Evolutionary conservation across 2,797 vertebrate genomes (phyloP), one percentile per base, ranked within the genome.

Genomic region (Sphenodon punctatus): DNA sequence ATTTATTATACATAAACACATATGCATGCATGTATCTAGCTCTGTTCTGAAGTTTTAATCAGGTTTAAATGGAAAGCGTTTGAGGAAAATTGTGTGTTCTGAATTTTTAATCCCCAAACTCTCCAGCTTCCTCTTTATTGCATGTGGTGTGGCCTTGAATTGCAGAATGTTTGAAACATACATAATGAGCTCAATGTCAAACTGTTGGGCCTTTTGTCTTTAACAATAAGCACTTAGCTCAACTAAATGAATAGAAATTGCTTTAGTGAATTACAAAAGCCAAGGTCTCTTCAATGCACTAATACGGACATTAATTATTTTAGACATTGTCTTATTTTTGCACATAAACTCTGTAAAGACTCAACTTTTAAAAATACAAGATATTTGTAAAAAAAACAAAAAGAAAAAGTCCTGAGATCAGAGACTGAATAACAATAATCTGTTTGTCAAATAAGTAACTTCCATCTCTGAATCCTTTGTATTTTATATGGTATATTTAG

Each of bases 221-320:
- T 95, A 94, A 97, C 96, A 96, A 96, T 97, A 96, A 95, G 97
- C 96, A 97, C 96, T 98, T 97, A 97, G 97, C 96, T 96, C 95
- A 96, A 94, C 96, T 97, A 97, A 98, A 97, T 97, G 97, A 98
- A 97, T 97, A 96, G 96, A 97, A 97, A 98, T 97, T 95, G 95
- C 96, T 97, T 96, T 96, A 96, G 96, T 97, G 97, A 97, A 97
- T 98, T 97, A 98, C 97, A 96, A 97, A 98, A 96, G 96, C 96
- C 90, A 89, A 86, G 93, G 92, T 89, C 95, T 80, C 90, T 95
- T 89, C 86, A 84, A 67, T 85, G 85, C 70, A 64, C 68, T 88
- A 77, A 88, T 69, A 61, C 85, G 85, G 90, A 90, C 87, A 68
- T 88, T 95, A 94, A 95, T 94, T 92, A 92, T 89, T 90, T 80